Evolutionary conservation across 2,797 vertebrate species (phyloP), one percentile per base, ranked within the genome.

Genomic region (Sebastes oblongus): DNA sequence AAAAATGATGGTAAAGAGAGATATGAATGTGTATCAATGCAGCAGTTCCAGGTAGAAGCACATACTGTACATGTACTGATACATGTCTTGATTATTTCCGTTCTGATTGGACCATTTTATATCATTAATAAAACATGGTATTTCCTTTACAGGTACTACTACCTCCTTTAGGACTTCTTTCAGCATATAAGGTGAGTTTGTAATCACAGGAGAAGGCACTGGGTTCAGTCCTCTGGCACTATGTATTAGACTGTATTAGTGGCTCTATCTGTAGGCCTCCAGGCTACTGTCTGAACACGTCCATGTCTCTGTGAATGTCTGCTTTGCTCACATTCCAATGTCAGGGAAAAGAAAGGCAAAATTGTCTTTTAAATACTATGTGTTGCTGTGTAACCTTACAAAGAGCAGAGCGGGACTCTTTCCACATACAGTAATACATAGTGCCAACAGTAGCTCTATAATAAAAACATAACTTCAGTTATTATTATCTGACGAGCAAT

Each of bases 271-370:
- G 78, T 8, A 55, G 82, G 74, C 78, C 83, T 84, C 22, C 59
- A 34, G 85, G 86, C 73, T 72, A 72, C 86, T 94, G 96, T 92
- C 94, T 88, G 83, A 91, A 96, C 95, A 95, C 16, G 94, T 91
- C 87, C 68, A 3, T 60, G 29, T 76, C 70, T 79, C 88, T 29
- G 87, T 56, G 83, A 58, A 81, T 59, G 86, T 88, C 85, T 80
- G 74, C 81, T 87, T 56, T 5, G 52, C 82, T 81, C 75, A 62
- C 92, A 96, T 95, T 95, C 93, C 91, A 87, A 25, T 83, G 88
- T 91, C 86, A 88, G 82, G 72, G 54, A 65, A 86, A 83, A 91
- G 80, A 90, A 91, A 91, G 85, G 58, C 64, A 68, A 79, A 86
- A 72, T 20, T 61, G 61, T 77, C 80, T 54, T 74, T 76, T 84